phyloP scores from a whole-genome alignment of 2,888 invertebrate species.

The Erebia aethiops region DNA sequence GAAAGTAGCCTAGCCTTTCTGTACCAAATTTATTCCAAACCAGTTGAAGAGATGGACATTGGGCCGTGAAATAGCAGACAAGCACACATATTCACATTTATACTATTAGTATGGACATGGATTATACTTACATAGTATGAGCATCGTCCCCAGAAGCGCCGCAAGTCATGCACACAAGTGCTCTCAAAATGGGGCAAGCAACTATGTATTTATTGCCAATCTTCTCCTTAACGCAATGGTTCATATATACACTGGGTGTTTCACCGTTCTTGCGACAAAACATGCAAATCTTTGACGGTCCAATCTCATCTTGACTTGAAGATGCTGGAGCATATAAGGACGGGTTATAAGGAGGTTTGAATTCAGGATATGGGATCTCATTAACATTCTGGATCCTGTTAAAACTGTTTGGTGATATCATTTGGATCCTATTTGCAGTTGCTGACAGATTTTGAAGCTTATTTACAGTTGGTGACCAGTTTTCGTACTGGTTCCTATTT shows the following conservation, averaged over 20 bases:
- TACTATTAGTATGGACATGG: not conserved
- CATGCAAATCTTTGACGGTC: constrained; percentile 57
- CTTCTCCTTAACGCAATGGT: constrained; percentile 63
- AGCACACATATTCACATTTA: no score
- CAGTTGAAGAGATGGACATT: no score
- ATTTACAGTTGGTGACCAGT: not conserved
- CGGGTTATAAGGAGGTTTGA: constrained; percentile 21
- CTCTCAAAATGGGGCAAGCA: constrained; percentile 69
- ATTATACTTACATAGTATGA: constrained; percentile 72
- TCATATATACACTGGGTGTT: constrained; percentile 66
- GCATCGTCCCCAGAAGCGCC: constrained; percentile 69
- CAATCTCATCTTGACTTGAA: constrained; percentile 37
- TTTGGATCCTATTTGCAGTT: not conserved
- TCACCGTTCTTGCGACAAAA: constrained; percentile 77
- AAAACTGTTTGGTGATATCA: not conserved
- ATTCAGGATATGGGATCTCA: not conserved
- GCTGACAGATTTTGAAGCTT: not conserved
- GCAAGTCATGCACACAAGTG: constrained; percentile 65
- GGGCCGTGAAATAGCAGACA: no score
- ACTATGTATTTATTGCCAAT: constrained; percentile 59
- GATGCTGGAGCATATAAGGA: constrained; percentile 18
- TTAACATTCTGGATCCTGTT: not conserved
- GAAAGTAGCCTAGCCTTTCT: no score
- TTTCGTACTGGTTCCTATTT: not conserved
- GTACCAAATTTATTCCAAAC: no score